Evolutionary conservation across 92 coral and sea anemone species (phyloP), one percentile per base, ranked within the genome.

Genomic region (Isaurus tuberculatus): DNA sequence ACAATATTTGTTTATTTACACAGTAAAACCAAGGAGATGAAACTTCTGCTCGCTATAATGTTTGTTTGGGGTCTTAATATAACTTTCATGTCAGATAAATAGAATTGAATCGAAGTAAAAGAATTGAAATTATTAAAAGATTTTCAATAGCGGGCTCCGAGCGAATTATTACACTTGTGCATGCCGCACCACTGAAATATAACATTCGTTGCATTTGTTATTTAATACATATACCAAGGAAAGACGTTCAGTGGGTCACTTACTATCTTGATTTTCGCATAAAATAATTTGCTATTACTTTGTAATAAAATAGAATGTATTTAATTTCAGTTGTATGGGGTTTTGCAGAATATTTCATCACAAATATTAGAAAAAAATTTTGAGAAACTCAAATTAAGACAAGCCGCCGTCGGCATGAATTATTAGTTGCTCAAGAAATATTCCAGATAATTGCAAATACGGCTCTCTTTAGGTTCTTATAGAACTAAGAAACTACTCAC

Each of bases 251-350:
- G 53, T 46, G 53, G 53, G 53, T 46, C 53, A 46, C 15, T 46
- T 46, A 46, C 53, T 46, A 15, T 15, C 53, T 46, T 46, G 53
- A 46, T 46, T 46, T 46, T 46, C 42, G 53, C 53, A 46, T 15
- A 46, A 46, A 46, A 46, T 15, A 5, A 5, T 15, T 46, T 46
- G 53, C 53, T 40, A 40, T 40, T 40, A 40, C 44, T 40, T 40
- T 40, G 44, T 40, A 46, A 46, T 46, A 46, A 46, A 46, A 46
- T 10, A 46, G 53, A 46, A 5, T 46, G 19, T 46, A 15, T 46
- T 46, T 46, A 46, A 60, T 60, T 60, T 27, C 67, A 60, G 67
- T 60, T 27, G 32, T 61, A 61, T 61, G 68, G 68, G 28, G 68
- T 61, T 61, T 61, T 61, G 30, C 68, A 61, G 30, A 57, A 8